These are phyloP conservation scores for Lissocephala sabroskyi DNA, from an alignment of 2,888 invertebrate species.

Conservation along the genomic window DNA sequence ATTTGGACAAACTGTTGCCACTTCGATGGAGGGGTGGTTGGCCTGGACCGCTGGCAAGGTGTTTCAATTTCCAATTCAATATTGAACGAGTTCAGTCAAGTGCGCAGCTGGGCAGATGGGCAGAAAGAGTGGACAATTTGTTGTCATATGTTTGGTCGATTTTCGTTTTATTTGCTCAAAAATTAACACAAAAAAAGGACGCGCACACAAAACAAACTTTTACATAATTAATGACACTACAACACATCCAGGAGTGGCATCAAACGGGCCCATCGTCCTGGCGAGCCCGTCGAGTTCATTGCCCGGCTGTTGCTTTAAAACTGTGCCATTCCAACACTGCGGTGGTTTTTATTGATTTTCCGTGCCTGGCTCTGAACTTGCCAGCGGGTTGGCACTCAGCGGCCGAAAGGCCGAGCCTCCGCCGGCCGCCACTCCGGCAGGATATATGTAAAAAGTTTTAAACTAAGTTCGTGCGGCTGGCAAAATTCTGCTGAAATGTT, in stretches of 20 bases:
- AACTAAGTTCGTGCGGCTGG: too few species aligned
- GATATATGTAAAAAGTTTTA: too few species aligned
- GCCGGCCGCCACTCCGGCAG: too few species aligned
- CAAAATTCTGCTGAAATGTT: too few species aligned
- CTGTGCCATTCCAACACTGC: conserved; percentile 38
- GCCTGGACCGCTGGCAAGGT: conserved; percentile 22
- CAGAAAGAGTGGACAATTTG: conserved; percentile 34
- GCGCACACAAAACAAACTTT: conserved; percentile 39
- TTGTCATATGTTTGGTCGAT: conserved; percentile 50
- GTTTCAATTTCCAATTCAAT: conserved; percentile 65
- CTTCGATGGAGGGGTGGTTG: too few species aligned
- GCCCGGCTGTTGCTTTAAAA: conserved; percentile 28
- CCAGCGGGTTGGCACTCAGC: too few species aligned
- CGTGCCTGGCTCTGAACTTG: too few species aligned
- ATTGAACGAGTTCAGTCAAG: conserved; percentile 44
- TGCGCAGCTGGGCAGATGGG: conserved; percentile 3
- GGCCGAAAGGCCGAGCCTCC: too few species aligned
- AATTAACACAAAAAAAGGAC: background rate
- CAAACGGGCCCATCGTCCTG: too few species aligned
- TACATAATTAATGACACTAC: conserved; percentile 50
- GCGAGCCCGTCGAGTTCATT: conserved; percentile 22
- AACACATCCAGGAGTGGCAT: background rate
- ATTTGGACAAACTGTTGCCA: conserved; percentile 61
- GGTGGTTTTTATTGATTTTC: conserved; percentile 49
- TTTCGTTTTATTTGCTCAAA: conserved; percentile 44